Percentiles rank a stretch among this genome's conserved stretches.
These are phyloP conservation scores for Halichondria panicea DNA, from an alignment of 37 sponge, comb jelly and placozoan species.

Conservation along the genomic window DNA sequence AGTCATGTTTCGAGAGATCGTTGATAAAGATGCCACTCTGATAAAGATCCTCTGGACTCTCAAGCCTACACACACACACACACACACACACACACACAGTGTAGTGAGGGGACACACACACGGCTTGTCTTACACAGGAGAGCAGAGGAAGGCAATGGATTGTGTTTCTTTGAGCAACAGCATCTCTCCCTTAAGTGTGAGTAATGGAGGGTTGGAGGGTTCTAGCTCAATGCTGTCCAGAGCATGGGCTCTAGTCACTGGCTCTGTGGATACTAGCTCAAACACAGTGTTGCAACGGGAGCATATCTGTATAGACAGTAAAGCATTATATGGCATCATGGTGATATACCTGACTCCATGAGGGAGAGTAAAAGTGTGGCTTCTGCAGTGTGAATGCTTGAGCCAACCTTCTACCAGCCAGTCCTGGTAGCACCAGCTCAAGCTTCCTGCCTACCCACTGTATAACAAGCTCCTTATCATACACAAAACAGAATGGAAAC, in stretches of 20 bases:
- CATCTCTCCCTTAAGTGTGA: slow-evolving; percentile 72
- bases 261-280: slow-evolving; percentile 28
- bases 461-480: slow-evolving; percentile 36
- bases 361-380: slow-evolving; percentile 16
- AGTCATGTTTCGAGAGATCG: slow-evolving; percentile 78
- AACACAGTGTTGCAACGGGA: slow-evolving; percentile 49
- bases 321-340: neutral
- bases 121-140: slow-evolving; percentile 62
- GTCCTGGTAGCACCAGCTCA: slow-evolving; percentile 26
- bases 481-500: slow-evolving; percentile 71
- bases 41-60: slow-evolving; percentile 64
- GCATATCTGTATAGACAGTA: slow-evolving; percentile 19
- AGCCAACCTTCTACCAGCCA: slow-evolving; percentile 5
- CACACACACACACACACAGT: no score
- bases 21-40: slow-evolving; percentile 57
- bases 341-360: slow-evolving; percentile 41
- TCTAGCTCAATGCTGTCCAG: slow-evolving; percentile 9
- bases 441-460: slow-evolving; percentile 29
- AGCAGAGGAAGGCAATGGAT: slow-evolving; percentile 62
- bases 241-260: neutral
- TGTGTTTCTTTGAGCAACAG: slow-evolving; percentile 7
- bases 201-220: slow-evolving; percentile 13
- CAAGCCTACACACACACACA: no score
- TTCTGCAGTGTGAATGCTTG: slow-evolving; percentile 24
- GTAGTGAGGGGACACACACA: no score